phyloP scores from a whole-genome alignment of 2,888 invertebrate genomes.

The Microchrysa polita region DNA sequence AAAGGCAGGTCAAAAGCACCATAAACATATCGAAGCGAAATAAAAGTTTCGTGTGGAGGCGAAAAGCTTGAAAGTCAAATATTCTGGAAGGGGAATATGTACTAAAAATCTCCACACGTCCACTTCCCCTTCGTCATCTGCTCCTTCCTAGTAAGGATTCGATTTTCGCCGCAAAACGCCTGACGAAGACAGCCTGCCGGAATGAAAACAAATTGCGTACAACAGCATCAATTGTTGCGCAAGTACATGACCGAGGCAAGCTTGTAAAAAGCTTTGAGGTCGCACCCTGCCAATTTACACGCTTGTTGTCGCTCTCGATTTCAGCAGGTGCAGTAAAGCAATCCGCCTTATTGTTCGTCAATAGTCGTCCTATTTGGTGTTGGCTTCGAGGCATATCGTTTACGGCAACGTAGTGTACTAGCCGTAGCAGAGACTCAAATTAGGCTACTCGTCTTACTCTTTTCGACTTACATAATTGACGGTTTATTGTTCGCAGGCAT shows the following conservation, averaged over 20 bases:
- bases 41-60: not conserved
- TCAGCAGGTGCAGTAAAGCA: slow-evolving; percentile 29
- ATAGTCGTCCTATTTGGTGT: not conserved
- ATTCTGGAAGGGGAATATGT: not conserved
- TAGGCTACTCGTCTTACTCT: slow-evolving; percentile 33
- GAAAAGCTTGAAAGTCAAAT: not conserved
- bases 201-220: not conserved
- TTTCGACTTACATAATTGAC: slow-evolving; percentile 41
- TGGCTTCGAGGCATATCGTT: not conserved
- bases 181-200: not conserved
- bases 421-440: slow-evolving; percentile 15
- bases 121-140: not conserved
- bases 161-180: not conserved
- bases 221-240: not conserved
- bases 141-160: not conserved
- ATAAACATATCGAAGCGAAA: slow-evolving; percentile 4
- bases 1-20: slow-evolving; percentile 31
- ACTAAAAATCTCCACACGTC: slow-evolving; percentile 30
- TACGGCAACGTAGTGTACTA: no score
- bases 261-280: slow-evolving; percentile 26
- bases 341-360: slow-evolving; percentile 30
- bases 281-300: slow-evolving; percentile 37
- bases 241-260: not conserved
- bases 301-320: slow-evolving; percentile 28
- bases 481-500: slow-evolving; percentile 40